phyloP scores from a whole-genome alignment of 2,797 vertebrate species.

The Serranus cabrilla region DNA sequence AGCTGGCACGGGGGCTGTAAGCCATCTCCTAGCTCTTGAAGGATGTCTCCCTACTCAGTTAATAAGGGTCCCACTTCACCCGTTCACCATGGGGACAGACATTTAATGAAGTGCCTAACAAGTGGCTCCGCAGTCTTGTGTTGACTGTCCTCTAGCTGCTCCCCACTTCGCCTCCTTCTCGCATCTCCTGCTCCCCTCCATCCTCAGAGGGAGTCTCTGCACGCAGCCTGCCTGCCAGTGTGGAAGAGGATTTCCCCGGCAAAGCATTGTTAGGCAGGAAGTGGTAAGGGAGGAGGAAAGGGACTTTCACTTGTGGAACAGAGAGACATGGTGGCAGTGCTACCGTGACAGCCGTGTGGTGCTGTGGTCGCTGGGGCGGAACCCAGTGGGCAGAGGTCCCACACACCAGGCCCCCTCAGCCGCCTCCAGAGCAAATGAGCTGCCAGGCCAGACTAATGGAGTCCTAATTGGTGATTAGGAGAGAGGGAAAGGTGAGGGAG shows the following conservation, averaged over 20 bases:
- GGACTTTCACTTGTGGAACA: constrained; percentile 65
- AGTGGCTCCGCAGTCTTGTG: constrained; percentile 88
- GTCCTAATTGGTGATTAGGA: constrained; percentile 99
- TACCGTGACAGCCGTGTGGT: constrained; percentile 87
- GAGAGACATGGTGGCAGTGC: constrained; percentile 66
- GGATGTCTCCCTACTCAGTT: constrained; percentile 95
- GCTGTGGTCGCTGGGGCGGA: constrained; percentile 86
- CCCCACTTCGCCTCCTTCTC: constrained; percentile 88
- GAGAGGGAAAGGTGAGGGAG: constrained; percentile 90
- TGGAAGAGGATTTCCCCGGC: constrained; percentile 88
- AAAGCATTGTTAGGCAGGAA: constrained; percentile 86
- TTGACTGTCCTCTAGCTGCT: constrained; percentile 65
- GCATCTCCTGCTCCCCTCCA: constrained; percentile 87
- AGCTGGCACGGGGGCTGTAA: constrained; percentile 85
- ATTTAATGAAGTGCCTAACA: constrained; percentile 99
- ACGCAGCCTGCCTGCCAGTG: constrained; percentile 82
- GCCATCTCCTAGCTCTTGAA: constrained; percentile 90
- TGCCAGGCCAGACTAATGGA: constrained; percentile 98
- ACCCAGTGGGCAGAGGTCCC: constrained; percentile 91
- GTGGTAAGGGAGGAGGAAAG: constrained; percentile 52
- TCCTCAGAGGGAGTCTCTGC: constrained; percentile 70
- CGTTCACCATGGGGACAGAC: constrained; percentile 90
- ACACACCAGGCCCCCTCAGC: constrained; percentile 87
- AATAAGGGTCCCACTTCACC: constrained; percentile 95
- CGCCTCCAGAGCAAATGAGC: constrained; percentile 93